phyloP scores from a whole-genome alignment of 2,888 invertebrate species.

The Graphium colonna region DNA sequence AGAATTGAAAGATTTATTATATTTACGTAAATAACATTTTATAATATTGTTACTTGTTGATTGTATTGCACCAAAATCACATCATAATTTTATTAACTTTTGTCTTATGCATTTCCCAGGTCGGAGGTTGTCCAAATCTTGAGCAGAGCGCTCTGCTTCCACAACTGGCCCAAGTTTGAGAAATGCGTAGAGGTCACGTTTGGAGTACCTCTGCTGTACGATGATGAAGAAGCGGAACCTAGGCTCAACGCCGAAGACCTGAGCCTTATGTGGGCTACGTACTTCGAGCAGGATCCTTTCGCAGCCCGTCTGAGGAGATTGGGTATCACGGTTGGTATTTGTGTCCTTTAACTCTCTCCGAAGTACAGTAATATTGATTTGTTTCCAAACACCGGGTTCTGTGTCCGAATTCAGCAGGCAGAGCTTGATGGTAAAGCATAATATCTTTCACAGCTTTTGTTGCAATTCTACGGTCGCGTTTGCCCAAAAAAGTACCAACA shows the following conservation, averaged over 20 bases:
- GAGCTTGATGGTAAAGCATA: too few species aligned
- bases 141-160: conserved; percentile 49
- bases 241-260: conserved; percentile 52
- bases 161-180: conserved; percentile 64
- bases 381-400: too few species aligned
- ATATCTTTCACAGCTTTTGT: too few species aligned
- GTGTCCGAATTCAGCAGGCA: too few species aligned
- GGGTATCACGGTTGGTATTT: conserved; percentile 45
- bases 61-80: too few species aligned
- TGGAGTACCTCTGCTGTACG: conserved; percentile 55
- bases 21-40: too few species aligned
- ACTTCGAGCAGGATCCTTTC: conserved; percentile 47
- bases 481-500: too few species aligned
- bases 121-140: conserved; percentile 55
- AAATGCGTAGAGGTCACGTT: conserved; percentile 56
- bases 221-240: conserved; percentile 36
- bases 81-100: background rate
- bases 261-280: conserved; percentile 55
- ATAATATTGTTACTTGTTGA: too few species aligned
- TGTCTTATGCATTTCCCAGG: conserved; percentile 39
- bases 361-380: too few species aligned
- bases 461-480: too few species aligned
- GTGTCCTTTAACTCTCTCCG: too few species aligned
- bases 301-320: conserved; percentile 43
- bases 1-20: too few species aligned